Evolutionary conservation across 2,888 invertebrate genomes (phyloP), one percentile per base, ranked within the genome.

Genomic region (Lithosia quadra): DNA sequence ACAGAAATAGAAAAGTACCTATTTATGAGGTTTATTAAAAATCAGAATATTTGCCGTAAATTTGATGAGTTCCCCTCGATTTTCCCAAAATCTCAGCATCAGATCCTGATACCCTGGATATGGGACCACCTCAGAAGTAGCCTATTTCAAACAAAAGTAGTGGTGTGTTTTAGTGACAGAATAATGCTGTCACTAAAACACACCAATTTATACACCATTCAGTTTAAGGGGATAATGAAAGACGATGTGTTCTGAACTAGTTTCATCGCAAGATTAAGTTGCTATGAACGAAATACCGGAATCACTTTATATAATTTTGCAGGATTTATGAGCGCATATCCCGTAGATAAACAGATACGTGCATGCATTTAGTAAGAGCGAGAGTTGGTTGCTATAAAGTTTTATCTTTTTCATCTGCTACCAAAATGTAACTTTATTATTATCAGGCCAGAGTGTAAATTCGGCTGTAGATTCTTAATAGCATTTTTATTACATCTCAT

Each of bases 301-400:
- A 65, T 68, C 59, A 75, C 66, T 63, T 71, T 73, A 75, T 65
- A 69, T 62, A 55, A 67, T 69, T 71, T 65, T 56, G 49, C 59
- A 49, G 65, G 71, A 74, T 77, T 70, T 69, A 73, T 68, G 59
- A 39, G 49, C 43, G 13, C 64, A 69, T 69, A 65, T 43, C 33
- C 53, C 33, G 59, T 53, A 66, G 60, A 60, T 59, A 66, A 66
- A 66, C 53, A 55, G 34, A 13, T 53, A 59, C 65, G 22, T 66
- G 65, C 53, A 53, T 66, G 60, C 59, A 60, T 66, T 55, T 49
- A 60, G 60, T 59, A 59, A n/a, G 10, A 39, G 39, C 33, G 33
- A 36, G 53, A 59, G 53, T 53, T 22, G 28, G 43, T 10, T 15
- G 22, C 15, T 18, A 33, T 59, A 34, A 57, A 65, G 53, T 33